Conservation (phyloP, 2,888 invertebrate genomes). For the Nemotelus nigrinus region DNA sequence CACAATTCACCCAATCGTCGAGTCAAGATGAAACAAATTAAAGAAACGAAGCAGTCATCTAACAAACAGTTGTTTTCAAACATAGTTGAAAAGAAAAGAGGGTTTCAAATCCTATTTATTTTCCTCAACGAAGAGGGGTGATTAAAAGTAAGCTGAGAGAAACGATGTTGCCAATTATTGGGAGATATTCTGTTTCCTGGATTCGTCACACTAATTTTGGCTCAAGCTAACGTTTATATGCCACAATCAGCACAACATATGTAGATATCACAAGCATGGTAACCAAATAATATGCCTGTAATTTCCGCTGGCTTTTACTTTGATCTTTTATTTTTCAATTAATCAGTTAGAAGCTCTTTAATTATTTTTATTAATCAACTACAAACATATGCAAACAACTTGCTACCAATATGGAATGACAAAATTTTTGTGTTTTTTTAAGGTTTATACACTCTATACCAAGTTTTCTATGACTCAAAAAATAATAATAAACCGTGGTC, state of each 20-base stretch:
- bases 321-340: too few relatives aligned
- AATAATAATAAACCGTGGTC: too few relatives aligned
- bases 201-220: neutral
- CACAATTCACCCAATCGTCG: neutral
- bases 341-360: too few relatives aligned
- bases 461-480: neutral
- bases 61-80: constrained; percentile 5
- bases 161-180: neutral
- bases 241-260: too few relatives aligned
- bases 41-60: constrained; percentile 10
- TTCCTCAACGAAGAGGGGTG: neutral
- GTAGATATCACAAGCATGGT: too few relatives aligned
- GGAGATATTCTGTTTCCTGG: neutral
- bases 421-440: too few relatives aligned
- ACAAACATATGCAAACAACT: too few relatives aligned
- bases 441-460: neutral
- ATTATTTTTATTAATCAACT: too few relatives aligned
- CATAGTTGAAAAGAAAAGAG: neutral
- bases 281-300: too few relatives aligned
- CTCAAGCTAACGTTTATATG: too few relatives aligned
- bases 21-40: neutral
- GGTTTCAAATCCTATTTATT: neutral
- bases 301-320: too few relatives aligned
- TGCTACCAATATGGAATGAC: too few relatives aligned
- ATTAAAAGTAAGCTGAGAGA: neutral